Evolutionary conservation across 2,888 invertebrate genomes (phyloP), one percentile per base, ranked within the genome.

Genomic region (Allygus modestus): DNA sequence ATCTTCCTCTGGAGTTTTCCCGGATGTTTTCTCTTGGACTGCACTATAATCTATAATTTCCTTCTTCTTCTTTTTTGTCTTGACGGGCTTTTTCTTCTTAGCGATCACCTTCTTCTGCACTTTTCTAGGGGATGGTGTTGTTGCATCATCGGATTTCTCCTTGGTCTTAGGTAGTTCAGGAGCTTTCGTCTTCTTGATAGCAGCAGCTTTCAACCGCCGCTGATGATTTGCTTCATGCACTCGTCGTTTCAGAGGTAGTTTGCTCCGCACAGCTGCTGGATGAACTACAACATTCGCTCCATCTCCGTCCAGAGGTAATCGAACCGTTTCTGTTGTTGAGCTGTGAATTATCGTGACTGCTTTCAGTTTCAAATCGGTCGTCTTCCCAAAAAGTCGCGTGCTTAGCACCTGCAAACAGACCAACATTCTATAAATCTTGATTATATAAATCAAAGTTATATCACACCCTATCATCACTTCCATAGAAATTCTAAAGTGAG

Each of bases 311-410:
- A 92, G 91, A 61, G 96, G 96, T 87, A 97, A 91, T 33, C 97
- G 94, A 87, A 97, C 97, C 87, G 97, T 96, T 92, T 97, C 97
- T 85, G 97, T 96, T 85, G 97, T 96, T 88, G 97, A 96, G 90
- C 96, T 96, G 93, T 97, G 97, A 89, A 97, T 96, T 90, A 97
- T 97, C 88, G 97, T 97, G 88, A 97, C 94, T 26, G 96, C 95
- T 91, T 97, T 96, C 89, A 96, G 92, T 91, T 97, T 96, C 90
- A 94, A 93, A 91, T 95, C 95, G 87, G 94, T 93, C 87, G 94
- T 93, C 89, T 97, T 97, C 89, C 96, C 96, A 89, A 97, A 92
- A 89, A 96, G 92, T 89, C 95, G 94, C 88, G 95, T 96, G 92
- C 96, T 96, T 89, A 95, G 92, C 89, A 96, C 93, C 97, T 97